A percentile compares a stretch with the other conserved stretches of the same genome.
These are phyloP conservation scores for Aquatica leii DNA, from an alignment of 2,888 invertebrate genomes.

Conservation along the genomic window DNA sequence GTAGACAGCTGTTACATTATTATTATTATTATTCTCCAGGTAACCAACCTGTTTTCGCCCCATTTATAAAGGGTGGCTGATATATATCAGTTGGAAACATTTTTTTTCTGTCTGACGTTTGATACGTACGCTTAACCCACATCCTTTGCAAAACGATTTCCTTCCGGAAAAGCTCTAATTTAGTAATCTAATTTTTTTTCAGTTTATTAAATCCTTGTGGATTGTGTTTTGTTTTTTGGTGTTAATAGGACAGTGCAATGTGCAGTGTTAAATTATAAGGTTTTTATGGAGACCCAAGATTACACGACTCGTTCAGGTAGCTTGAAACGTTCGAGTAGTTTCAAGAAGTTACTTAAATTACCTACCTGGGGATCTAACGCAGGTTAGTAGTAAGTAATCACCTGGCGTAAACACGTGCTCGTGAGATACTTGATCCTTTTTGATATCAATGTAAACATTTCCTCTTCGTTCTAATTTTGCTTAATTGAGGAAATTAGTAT, in stretches of 20 bases:
- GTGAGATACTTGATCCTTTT: not conserved
- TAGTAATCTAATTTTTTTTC: constrained; percentile 28
- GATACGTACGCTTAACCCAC: constrained; percentile 25
- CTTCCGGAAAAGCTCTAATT: constrained; percentile 30
- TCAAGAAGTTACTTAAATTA: constrained; percentile 65
- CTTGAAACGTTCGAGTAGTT: constrained; percentile 65
- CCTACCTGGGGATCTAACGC: constrained; percentile 59
- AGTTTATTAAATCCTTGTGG: too few relatives aligned
- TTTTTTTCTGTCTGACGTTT: constrained; percentile 1
- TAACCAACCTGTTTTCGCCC: too few relatives aligned
- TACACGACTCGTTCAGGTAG: constrained; percentile 59
- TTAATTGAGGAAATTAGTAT: constrained; percentile 11
- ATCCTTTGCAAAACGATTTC: constrained; percentile 28
- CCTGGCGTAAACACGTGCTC: constrained; percentile 8
- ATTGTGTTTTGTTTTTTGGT: constrained; percentile 13
- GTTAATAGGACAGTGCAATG: not conserved
- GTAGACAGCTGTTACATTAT: too few relatives aligned
- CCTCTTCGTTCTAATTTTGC: not conserved
- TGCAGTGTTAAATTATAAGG: constrained; percentile 17
- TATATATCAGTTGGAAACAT: too few relatives aligned
- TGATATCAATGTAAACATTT: constrained; percentile 6
- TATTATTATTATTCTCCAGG: too few relatives aligned
- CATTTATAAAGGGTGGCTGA: too few relatives aligned
- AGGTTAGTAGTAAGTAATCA: constrained; percentile 31
- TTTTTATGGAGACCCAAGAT: constrained; percentile 54